phyloP scores from a whole-genome alignment of 2,888 invertebrate genomes.

The Chrysotoxum bicinctum region DNA sequence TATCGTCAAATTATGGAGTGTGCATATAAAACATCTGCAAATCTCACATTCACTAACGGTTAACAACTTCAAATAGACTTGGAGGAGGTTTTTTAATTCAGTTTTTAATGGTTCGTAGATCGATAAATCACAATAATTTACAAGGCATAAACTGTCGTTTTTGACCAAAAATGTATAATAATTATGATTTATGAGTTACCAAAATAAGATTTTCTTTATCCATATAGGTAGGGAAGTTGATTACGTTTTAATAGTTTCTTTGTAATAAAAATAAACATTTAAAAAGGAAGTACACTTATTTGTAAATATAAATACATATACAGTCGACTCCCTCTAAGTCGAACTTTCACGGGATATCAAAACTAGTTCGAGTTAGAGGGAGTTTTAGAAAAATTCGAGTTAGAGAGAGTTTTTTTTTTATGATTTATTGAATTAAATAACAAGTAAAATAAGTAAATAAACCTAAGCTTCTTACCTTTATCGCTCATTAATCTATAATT shows the following conservation, averaged over 20 bases:
- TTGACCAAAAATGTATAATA: neutral
- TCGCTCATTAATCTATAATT: too few relatives aligned
- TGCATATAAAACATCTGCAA: conserved; percentile 15
- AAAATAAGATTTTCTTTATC: neutral
- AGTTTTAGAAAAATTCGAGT: too few relatives aligned
- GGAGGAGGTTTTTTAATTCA: neutral
- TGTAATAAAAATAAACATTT: too few relatives aligned
- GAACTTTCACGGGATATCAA: too few relatives aligned
- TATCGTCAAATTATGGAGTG: conserved; percentile 12
- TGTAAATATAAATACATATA: too few relatives aligned
- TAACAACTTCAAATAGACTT: neutral
- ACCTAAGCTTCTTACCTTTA: too few relatives aligned
- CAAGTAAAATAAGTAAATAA: too few relatives aligned
- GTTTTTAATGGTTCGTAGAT: neutral
- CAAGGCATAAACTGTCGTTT: neutral
- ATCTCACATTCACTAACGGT: neutral
- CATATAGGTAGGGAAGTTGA: neutral
- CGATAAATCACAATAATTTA: neutral
- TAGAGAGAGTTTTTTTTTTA: too few relatives aligned
- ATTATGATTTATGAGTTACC: neutral
- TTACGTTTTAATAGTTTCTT: neutral
- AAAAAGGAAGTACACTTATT: too few relatives aligned
- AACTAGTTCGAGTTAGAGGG: too few relatives aligned
- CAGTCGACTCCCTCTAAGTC: too few relatives aligned
- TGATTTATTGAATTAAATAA: too few relatives aligned